Conservation (phyloP, 2,113 vertebrate species). For the Nothobranchius furzeri region DNA sequence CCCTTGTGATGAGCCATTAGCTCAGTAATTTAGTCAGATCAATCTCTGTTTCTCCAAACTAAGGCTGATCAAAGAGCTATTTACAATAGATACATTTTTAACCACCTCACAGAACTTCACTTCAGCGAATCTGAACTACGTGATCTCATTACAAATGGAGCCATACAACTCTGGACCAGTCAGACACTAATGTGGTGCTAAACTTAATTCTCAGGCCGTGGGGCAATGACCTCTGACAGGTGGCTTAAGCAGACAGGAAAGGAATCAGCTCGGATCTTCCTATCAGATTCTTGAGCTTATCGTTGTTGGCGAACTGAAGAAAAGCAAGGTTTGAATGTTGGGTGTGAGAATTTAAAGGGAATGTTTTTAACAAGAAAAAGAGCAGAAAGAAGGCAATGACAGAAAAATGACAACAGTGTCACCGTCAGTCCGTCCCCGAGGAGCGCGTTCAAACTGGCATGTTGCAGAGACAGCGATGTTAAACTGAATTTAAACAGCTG, state of each 20-base stretch:
- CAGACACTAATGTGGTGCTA: slow-evolving; percentile 4
- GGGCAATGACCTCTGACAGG: slow-evolving; percentile 34
- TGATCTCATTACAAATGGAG: not conserved
- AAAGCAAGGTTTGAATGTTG: not conserved
- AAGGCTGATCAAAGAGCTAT: too few relatives aligned
- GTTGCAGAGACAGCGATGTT: slow-evolving; percentile 56
- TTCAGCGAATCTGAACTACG: too few relatives aligned
- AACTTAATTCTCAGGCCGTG: slow-evolving; percentile 45
- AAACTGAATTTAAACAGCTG: slow-evolving; percentile 75
- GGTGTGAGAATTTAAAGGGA: not conserved
- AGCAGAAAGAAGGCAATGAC: slow-evolving; percentile 1
- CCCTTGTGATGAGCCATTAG: too few relatives aligned
- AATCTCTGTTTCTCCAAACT: too few relatives aligned
- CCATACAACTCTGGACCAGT: slow-evolving; percentile 32
- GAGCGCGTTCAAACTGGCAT: slow-evolving; percentile 72
- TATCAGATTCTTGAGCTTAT: slow-evolving; percentile 35
- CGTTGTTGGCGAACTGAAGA: not conserved
- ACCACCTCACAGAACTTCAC: too few relatives aligned
- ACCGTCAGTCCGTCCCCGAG: slow-evolving; percentile 57
- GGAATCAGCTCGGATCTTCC: slow-evolving; percentile 37
- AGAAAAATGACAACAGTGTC: slow-evolving; percentile 39
- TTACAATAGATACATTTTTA: too few relatives aligned
- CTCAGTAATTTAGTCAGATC: too few relatives aligned
- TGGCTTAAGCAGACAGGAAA: slow-evolving; percentile 31
- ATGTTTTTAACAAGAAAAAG: slow-evolving; percentile 17